A percentile compares a stretch with the other conserved stretches of the same genome.
These are phyloP conservation scores for Tetramorium alpestre DNA, from an alignment of 1,140 invertebrate species.

Conservation along the genomic window DNA sequence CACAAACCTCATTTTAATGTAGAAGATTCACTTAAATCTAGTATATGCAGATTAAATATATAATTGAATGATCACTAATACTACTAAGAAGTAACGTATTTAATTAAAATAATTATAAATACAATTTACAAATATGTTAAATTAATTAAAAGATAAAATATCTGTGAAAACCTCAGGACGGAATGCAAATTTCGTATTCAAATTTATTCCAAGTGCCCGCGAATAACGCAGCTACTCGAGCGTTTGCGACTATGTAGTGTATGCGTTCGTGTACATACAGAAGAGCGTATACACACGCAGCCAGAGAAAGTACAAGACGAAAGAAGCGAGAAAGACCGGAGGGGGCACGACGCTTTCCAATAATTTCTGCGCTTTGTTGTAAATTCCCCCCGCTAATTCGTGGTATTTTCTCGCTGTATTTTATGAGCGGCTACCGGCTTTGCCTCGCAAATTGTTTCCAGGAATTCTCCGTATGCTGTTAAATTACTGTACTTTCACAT, in stretches of 20 bases:
- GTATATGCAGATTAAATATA: neutral
- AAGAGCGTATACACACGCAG: neutral
- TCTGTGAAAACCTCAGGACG: neutral
- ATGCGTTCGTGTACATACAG: neutral
- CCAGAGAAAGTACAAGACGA: conserved; percentile 49
- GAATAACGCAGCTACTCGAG: conserved; percentile 7
- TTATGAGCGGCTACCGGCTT: conserved; percentile 58
- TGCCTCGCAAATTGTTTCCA: conserved; percentile 60
- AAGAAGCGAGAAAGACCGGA: conserved; percentile 41
- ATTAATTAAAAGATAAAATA: conserved; percentile 12
- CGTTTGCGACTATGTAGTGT: conserved; percentile 10
- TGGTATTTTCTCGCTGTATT: conserved; percentile 62
- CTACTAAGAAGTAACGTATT: neutral
- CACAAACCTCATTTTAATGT: neutral
- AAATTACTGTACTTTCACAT: conserved; percentile 61
- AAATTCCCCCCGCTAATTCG: conserved; percentile 49
- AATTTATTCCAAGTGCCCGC: conserved; percentile 16
- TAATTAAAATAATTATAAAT: neutral
- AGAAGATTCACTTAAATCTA: neutral
- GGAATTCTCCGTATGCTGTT: conserved; percentile 62
- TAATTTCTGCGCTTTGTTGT: conserved; percentile 62
- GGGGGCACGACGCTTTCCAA: conserved; percentile 50
- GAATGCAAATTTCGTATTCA: neutral
- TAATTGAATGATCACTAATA: neutral
- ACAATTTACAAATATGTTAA: neutral